Evolutionary conservation across 2,888 invertebrate genomes (phyloP).

Genomic region (Petrolisthes cinctipes): DNA sequence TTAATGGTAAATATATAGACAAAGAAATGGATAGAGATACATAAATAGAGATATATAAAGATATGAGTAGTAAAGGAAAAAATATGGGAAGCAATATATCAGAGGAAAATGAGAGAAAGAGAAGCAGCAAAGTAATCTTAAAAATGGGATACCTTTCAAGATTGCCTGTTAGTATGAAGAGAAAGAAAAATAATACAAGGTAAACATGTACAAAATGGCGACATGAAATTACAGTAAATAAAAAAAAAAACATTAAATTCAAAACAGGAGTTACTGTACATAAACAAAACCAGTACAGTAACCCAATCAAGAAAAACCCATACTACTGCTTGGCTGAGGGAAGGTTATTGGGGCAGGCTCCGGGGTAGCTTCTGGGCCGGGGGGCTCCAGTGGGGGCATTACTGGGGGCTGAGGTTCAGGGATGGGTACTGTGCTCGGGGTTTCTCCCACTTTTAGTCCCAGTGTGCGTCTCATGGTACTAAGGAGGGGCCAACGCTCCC

Average conservation of each 20-base stretch:
- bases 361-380: constrained; percentile 6
- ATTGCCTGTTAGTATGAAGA: too few relatives aligned
- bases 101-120: too few relatives aligned
- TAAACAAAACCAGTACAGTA: background rate
- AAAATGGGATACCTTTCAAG: too few relatives aligned
- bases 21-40: too few relatives aligned
- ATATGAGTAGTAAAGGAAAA: too few relatives aligned
- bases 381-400: constrained; percentile 1
- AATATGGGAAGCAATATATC: too few relatives aligned
- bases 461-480: constrained; percentile 51
- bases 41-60: too few relatives aligned
- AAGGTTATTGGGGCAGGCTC: background rate
- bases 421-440: background rate
- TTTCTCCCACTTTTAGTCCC: background rate
- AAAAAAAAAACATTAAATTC: background rate
- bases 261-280: background rate
- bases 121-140: too few relatives aligned
- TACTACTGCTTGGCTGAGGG: background rate
- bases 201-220: too few relatives aligned
- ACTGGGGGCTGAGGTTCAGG: background rate
- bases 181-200: too few relatives aligned
- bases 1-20: too few relatives aligned
- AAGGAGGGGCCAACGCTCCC: constrained; percentile 62
- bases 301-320: background rate
- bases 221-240: too few relatives aligned